These are phyloP conservation scores for Sarcoramphus papa DNA, from an alignment of 2,797 vertebrate genomes.

Conservation along the genomic window DNA sequence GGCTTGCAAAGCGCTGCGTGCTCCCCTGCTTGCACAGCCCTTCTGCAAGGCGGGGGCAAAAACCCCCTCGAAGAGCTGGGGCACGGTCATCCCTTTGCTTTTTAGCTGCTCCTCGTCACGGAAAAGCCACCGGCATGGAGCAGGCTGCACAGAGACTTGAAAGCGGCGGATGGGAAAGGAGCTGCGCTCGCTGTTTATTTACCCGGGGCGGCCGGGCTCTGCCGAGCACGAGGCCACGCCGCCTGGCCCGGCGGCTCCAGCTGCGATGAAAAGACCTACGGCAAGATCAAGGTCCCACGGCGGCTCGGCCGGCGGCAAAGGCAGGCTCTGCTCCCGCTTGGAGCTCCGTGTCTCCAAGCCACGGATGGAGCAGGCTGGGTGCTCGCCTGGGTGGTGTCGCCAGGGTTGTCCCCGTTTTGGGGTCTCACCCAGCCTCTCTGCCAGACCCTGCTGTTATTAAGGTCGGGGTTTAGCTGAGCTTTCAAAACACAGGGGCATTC, in stretches of 20 bases:
- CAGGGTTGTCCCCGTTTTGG: not conserved
- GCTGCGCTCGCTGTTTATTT: not conserved
- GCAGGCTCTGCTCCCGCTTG: not conserved
- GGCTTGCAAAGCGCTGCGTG: fast-evolving
- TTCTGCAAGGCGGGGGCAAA: not conserved
- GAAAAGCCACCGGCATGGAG: not conserved
- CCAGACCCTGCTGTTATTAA: not conserved
- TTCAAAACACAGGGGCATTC: not conserved
- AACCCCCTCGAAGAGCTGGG: fast-evolving
- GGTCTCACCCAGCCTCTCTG: not conserved
- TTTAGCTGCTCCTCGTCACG: not conserved
- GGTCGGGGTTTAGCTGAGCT: not conserved
- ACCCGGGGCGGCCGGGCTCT: not conserved
- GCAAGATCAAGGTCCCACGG: not conserved
- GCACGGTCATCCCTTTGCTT: not conserved
- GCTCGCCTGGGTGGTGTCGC: not conserved
- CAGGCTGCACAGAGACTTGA: not conserved
- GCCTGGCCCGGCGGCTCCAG: not conserved
- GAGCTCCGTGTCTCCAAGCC: not conserved
- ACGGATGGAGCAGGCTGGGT: not conserved
- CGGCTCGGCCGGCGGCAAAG: fast-evolving
- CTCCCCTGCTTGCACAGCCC: not conserved
- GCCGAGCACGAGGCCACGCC: not conserved
- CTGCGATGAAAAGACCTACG: not conserved
- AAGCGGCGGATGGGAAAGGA: not conserved